Base-by-base conservation (phyloP, 2,113 vertebrate species). In the Nannospalax galili region DNA sequence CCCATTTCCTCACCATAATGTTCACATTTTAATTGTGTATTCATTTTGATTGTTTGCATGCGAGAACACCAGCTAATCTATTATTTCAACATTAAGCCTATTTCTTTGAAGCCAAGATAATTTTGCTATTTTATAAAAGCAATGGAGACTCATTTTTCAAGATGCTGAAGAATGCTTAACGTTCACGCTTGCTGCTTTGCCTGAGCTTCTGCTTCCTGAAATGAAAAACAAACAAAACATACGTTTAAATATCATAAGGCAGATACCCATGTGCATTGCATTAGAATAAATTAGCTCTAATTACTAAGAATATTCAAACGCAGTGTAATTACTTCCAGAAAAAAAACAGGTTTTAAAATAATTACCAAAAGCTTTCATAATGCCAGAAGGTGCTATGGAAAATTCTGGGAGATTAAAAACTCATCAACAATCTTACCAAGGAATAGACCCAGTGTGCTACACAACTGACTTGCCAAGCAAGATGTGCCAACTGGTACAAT, bases 181-280 rank as follows among this genome's bases (percentile, higher is more conserved):
- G 28, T 96, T 99, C 98, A 98, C 0, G 95, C 98, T 97, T 98
- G 98, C 97, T 98, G 98, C 92, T 98, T 98, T 64, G 98, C 98
- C 96, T 98, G 97, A 2, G 98, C 98, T 98, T 98, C 98, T 32
- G 98, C 98, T 98, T 99, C 98, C 98, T 99, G 97, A 73, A 98
- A 98, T 52, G 6, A 98, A 95, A 75, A 32, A 97, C 48, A 96
- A 88, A 81, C 32, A 92, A 79, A 85, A 94, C 3, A 86, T 42
- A 95, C 3, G 1, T 22, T 79, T 91, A 95, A 79, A 88, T 87
- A 93, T 81, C 78, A 88, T 26, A 95, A 88, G 95, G 19, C 28
- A 95, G 11, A 69, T 37, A 89, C 7, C 2, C n/a, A 56, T 37
- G 26, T 95, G 1, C n/a, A 92, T 69, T 85, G 64, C 11, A 30